phyloP scores from a whole-genome alignment of 2,113 vertebrate genomes.

The Camelus dromedarius region DNA sequence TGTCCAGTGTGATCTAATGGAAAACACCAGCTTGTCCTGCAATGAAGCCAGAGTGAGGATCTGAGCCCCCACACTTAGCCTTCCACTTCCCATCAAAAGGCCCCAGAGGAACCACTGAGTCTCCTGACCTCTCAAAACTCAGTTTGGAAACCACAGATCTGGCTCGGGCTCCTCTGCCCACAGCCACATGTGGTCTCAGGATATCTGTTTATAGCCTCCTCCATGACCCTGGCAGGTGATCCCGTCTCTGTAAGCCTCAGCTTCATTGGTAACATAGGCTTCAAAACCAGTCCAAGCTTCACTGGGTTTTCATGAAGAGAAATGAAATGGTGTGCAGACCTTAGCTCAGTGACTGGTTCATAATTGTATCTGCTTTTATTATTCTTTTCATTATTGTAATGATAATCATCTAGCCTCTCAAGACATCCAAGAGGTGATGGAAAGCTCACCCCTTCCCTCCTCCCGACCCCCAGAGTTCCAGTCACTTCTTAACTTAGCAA shows the following conservation, averaged over 20 bases:
- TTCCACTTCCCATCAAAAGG: neutral
- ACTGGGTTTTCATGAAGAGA: neutral
- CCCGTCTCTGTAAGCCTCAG: neutral
- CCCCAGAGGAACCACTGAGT: neutral
- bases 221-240: neutral
- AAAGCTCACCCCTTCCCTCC: neutral
- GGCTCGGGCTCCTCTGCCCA: neutral
- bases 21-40: neutral
- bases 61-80: neutral
- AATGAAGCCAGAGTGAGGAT: neutral
- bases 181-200: neutral
- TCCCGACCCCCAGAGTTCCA: neutral
- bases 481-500: constrained; percentile 34
- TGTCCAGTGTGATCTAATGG: neutral
- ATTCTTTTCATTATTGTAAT: neutral
- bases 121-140: neutral
- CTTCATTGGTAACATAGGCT: neutral
- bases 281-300: neutral
- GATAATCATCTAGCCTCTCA: neutral
- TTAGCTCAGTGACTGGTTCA: neutral
- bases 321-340: neutral
- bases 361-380: neutral
- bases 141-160: neutral
- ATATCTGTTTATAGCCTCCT: neutral
- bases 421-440: too few species aligned